phyloP scores from a whole-genome alignment of 1,140 invertebrate genomes.

The Brachionus angularis region DNA sequence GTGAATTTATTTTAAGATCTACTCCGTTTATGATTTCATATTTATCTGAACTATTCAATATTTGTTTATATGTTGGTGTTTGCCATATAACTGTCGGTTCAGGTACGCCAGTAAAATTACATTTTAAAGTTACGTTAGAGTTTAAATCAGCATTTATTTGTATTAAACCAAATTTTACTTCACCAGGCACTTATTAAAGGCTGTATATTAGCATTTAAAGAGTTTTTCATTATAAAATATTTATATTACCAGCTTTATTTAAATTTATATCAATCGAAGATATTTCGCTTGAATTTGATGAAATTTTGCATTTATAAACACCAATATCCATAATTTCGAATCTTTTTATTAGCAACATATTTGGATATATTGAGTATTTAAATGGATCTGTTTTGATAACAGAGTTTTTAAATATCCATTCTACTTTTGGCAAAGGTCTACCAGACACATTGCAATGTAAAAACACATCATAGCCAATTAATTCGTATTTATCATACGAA shows the following conservation, averaged over 20 bases:
- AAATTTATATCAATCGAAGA: conserved; percentile 16
- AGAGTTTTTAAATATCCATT: conserved; percentile 12
- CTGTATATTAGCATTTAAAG: neutral
- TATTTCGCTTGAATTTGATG: neutral
- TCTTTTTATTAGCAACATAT: conserved; percentile 10
- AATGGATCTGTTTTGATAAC: conserved; percentile 6
- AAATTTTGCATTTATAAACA: conserved; percentile 14
- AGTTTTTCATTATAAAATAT: neutral
- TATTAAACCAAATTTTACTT: conserved; percentile 11
- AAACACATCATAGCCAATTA: conserved; percentile 25
- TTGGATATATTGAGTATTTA: conserved; percentile 27
- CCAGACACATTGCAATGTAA: conserved; percentile 18
- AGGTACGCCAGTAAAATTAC: conserved; percentile 3
- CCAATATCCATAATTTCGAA: neutral
- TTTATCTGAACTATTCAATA: neutral
- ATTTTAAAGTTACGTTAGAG: neutral
- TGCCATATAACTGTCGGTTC: conserved; percentile 7
- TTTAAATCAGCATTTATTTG: neutral
- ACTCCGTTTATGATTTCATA: neutral
- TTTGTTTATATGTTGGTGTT: neutral
- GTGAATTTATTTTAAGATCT: conserved; percentile 15
- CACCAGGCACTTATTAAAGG: conserved; percentile 12
- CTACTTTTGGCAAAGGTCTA: conserved; percentile 4
- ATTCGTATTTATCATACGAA: conserved; percentile 12
- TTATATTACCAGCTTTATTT: conserved; percentile 22